Evolutionary conservation across 2,888 invertebrate genomes (phyloP).

Genomic region (Dryadula phaetusa): DNA sequence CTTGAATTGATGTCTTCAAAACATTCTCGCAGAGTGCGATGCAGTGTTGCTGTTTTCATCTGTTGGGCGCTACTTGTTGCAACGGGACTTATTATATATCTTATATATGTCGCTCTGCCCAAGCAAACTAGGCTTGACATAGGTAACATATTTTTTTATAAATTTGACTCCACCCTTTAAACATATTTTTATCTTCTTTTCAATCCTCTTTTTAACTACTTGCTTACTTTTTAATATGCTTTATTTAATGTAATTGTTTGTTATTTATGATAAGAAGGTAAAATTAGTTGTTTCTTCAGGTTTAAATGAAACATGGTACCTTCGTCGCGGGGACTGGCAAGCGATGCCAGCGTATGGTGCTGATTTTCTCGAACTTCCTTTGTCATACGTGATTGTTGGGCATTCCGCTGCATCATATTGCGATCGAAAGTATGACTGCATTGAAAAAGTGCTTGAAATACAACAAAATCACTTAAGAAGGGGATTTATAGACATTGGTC

Average conservation of each 20-base stretch:
- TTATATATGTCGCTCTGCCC: constrained; percentile 58
- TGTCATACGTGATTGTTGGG: constrained; percentile 64
- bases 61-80: constrained; percentile 73
- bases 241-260: constrained; percentile 20
- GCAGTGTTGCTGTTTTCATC: constrained; percentile 75
- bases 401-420: constrained; percentile 64
- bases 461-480: constrained; percentile 62
- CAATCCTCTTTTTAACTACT: neutral
- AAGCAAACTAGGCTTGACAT: constrained; percentile 61
- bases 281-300: constrained; percentile 54
- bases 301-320: constrained; percentile 71
- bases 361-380: constrained; percentile 58
- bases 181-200: neutral
- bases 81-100: constrained; percentile 62
- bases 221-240: neutral
- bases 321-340: constrained; percentile 73
- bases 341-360: constrained; percentile 62
- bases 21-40: constrained; percentile 63
- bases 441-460: constrained; percentile 57
- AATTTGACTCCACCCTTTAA: neutral
- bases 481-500: constrained; percentile 64
- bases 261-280: constrained; percentile 19
- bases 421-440: constrained; percentile 58
- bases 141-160: constrained; percentile 56
- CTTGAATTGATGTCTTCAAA: constrained; percentile 69